These are phyloP conservation scores for Achatina immaculata DNA, from an alignment of 1,140 invertebrate genomes.

Conservation along the genomic window DNA sequence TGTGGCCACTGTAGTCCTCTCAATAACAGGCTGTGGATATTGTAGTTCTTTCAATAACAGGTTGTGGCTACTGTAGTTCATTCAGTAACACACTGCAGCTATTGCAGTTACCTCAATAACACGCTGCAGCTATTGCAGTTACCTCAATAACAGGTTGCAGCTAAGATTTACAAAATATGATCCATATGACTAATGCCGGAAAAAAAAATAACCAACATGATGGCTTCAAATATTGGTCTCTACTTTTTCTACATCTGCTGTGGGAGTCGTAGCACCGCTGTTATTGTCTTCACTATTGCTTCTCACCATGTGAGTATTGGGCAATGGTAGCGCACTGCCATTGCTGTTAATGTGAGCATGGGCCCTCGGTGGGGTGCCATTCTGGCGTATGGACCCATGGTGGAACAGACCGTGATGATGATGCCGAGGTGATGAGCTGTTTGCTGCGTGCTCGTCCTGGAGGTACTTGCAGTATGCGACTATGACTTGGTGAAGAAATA, in stretches of 20 bases:
- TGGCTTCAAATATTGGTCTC: conserved; percentile 24
- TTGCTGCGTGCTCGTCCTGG: neutral
- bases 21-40: too few relatives aligned
- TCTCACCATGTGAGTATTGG: conserved; percentile 10
- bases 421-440: conserved; percentile 17
- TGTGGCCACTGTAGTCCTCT: too few relatives aligned
- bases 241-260: neutral
- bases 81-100: too few relatives aligned
- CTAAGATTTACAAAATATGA: neutral
- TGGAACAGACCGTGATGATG: conserved; percentile 15
- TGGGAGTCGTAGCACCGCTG: neutral
- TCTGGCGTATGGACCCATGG: neutral
- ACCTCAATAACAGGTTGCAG: too few relatives aligned
- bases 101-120: too few relatives aligned
- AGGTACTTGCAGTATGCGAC: conserved; percentile 23
- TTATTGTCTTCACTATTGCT: conserved; percentile 3
- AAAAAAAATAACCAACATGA: neutral
- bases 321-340: neutral
- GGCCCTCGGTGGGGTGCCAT: conserved; percentile 15
- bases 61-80: too few relatives aligned
- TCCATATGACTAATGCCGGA: neutral
- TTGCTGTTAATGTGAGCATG: neutral
- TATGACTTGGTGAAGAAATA: conserved; percentile 24
- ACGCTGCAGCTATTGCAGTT: too few relatives aligned
- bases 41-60: too few relatives aligned